Base-by-base conservation (phyloP, 2,888 invertebrate genomes). In the Galeopsomyia nigrocyanea region DNA sequence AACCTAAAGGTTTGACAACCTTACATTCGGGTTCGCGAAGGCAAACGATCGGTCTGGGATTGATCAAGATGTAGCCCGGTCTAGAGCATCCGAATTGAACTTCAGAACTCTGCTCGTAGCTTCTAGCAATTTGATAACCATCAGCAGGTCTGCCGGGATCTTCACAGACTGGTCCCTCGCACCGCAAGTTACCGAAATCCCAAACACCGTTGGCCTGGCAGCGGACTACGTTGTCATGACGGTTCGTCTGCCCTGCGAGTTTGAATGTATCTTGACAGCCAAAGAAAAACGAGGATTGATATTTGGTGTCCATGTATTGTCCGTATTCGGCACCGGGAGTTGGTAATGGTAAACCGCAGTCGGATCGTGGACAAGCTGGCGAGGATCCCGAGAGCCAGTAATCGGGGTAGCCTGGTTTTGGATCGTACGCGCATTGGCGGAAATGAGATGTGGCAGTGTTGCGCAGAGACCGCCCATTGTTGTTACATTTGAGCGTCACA, bases 211-310 rank as follows among this genome's bases (percentile, higher is more conserved):
- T 96, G 0, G 93, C 93, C 88, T 94, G 94, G 86, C 98, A 98
- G 75, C 88, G 90, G 0, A 99, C 98, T 14, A 95, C 94, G 83
- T 96, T 96, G 81, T 98, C 97, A 79, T 96, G 94, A 79, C 94
- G 93, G 77, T 93, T 94, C 0, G 97, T 96, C 88, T 97, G 96
- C 2, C 97, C 97, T 21, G 95, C 96, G 17, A 97, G 88, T 83
- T 96, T 96, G 84, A 98, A 98, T 0, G 98, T 98, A 77, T 97
- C 96, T 88, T 96, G 96, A 81, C 98, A 98, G 49, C 97, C 96
- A 84, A 98, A 98, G 89, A 95, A 96, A 89, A 98, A 97, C 3
- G 95, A 95, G 49, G 97, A 95, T 87, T 97, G 96, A 82, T 93
- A 97, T 87, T 93, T 93, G 0, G 97, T 96, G 82, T 97, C 96